Base-by-base conservation (phyloP, 2,888 invertebrate species). In the Microdon myrmicae region DNA sequence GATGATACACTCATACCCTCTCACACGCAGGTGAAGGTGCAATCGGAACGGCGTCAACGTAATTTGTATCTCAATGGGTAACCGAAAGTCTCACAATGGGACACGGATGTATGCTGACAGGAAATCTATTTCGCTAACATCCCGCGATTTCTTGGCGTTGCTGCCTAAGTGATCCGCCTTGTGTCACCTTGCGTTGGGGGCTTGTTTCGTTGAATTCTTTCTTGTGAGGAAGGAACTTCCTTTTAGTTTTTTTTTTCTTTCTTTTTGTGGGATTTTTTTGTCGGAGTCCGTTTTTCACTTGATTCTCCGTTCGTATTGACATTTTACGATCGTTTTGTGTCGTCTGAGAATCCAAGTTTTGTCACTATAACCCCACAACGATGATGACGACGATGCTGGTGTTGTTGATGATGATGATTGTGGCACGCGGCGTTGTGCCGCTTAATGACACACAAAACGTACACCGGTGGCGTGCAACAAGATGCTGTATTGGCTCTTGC, bases 61-160 rank as follows among this genome's bases (percentile, higher is more conserved):
- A 64, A 47, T 45, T 56, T 64, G 49, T 56, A 64, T 64, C 41
- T 56, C 45, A 64, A 37, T 45, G 61, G 44, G 45, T 26, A 48
- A 56, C 56, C 49, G 34, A 51, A 64, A 64, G 61, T 55, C 43
- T 12, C 55, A 48, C 26, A 6, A n/a, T n/a, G n/a, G n/a, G n/a
- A 16, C 25, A 25, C 47, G 23, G 32, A 12, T 16, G 32, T 35
- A 29, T 23, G 38, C 38, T 48, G 56, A 64, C 64, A 64, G 64
- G 64, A 64, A 64, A 64, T 64, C 64, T 64, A 64, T 64, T 64
- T 64, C 51, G 64, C 64, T 58, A 64, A 64, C 64, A 64, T 64
- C 64, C 64, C 64, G 64, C 43, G 64, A 58, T 64, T 64, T 64
- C 64, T 47, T 51, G 47, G n/a, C n/a, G n/a, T n/a, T n/a, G 39